Conservation (phyloP, 2,888 invertebrate genomes). For the Ceriagrion tenellum region DNA sequence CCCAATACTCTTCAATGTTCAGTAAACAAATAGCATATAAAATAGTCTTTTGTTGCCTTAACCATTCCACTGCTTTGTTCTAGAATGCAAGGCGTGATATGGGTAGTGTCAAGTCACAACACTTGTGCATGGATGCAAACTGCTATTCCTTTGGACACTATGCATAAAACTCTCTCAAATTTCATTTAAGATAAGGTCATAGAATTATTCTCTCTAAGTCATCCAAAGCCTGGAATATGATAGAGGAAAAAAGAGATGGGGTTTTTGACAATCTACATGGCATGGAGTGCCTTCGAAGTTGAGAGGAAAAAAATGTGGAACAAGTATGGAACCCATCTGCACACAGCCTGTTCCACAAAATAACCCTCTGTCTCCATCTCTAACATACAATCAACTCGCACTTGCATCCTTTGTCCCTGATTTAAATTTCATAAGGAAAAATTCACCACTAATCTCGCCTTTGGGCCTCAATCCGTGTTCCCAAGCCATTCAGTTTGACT, state of each 20-base stretch:
- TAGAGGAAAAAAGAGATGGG: neutral
- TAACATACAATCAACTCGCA: neutral
- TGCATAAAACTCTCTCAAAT: slow-evolving; percentile 2
- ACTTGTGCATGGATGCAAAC: slow-evolving; percentile 40
- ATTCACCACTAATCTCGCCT: neutral
- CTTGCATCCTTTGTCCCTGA: neutral
- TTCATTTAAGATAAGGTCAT: slow-evolving; percentile 32
- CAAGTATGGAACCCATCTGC: neutral
- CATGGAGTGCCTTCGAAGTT: neutral
- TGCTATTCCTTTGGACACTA: slow-evolving; percentile 41
- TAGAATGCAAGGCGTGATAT: slow-evolving; percentile 64
- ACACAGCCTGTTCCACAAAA: neutral
- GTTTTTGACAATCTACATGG: neutral
- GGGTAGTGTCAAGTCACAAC: slow-evolving; percentile 37
- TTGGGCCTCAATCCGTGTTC: neutral
- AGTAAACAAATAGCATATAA: slow-evolving; percentile 60
- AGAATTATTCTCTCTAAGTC: slow-evolving; percentile 8
- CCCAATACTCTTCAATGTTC: slow-evolving; percentile 51
- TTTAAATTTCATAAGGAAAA: neutral
- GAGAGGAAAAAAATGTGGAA: neutral
- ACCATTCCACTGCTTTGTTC: neutral
- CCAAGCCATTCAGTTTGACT: neutral
- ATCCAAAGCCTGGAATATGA: slow-evolving; percentile 9
- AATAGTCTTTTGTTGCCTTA: slow-evolving; percentile 29
- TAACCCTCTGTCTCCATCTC: neutral